Evolutionary conservation across 2,888 invertebrate genomes (phyloP).

Genomic region (Watsonalla binaria): DNA sequence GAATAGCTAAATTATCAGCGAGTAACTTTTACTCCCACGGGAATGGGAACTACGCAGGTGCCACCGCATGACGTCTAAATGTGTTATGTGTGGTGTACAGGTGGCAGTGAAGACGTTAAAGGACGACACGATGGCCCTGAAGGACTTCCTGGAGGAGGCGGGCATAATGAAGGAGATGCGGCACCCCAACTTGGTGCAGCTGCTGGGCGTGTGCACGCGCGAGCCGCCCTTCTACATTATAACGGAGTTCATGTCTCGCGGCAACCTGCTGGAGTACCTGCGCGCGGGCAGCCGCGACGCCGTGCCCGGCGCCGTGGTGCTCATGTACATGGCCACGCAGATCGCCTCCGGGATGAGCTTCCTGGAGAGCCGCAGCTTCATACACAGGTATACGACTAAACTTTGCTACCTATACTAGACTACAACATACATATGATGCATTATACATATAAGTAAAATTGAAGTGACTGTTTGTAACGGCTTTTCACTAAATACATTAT

Average conservation of each 20-base stretch:
- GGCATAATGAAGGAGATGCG: constrained; percentile 99
- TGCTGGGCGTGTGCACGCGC: constrained; percentile 98
- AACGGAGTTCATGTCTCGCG: constrained; percentile 99
- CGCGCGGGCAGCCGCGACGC: constrained; percentile 91
- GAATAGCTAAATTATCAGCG: no score
- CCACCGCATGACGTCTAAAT: no score
- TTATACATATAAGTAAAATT: no score
- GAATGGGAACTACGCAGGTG: no score
- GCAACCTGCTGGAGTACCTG: constrained; percentile 97
- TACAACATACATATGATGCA: no score
- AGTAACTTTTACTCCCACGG: no score
- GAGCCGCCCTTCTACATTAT: constrained; percentile 99
- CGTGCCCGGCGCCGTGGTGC: constrained; percentile 94
- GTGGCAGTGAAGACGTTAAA: constrained; percentile 99
- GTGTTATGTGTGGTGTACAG: constrained; percentile 26
- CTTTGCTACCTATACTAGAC: neutral
- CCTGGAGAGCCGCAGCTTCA: constrained; percentile 96
- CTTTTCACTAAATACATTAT: no score
- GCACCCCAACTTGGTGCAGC: constrained; percentile 98
- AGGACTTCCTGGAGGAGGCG: constrained; percentile 99
- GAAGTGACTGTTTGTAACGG: no score
- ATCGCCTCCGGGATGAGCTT: constrained; percentile 99
- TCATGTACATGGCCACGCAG: constrained; percentile 99
- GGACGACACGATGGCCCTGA: constrained; percentile 99
- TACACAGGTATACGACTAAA: constrained; percentile 82